Evolutionary conservation across 2,113 vertebrate genomes (phyloP).

Genomic region (Dicentrarchus labrax): DNA sequence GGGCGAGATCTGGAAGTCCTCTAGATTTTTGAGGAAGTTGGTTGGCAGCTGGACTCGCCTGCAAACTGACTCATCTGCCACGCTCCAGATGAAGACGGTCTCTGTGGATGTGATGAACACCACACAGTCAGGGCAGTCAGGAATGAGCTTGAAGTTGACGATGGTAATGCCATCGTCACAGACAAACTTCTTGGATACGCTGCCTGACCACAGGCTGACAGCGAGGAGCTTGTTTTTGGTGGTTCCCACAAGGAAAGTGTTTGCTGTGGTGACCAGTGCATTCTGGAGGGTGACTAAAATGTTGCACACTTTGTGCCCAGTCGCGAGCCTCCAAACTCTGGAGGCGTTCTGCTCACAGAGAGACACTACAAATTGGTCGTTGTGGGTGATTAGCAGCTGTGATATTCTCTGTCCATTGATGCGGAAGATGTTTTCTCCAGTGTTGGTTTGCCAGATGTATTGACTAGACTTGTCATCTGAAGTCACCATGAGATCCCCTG

Average conservation of each 20-base stretch:
- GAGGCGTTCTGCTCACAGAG: constrained; percentile 98
- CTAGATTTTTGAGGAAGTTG: constrained; percentile 94
- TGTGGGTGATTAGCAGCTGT: constrained; percentile 97
- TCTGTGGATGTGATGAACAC: constrained; percentile 97
- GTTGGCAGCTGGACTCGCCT: constrained; percentile 93
- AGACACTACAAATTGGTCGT: constrained; percentile 98
- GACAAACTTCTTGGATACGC: constrained; percentile 97
- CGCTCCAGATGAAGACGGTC: constrained; percentile 96
- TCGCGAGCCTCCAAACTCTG: constrained; percentile 95
- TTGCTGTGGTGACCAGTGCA: constrained; percentile 97
- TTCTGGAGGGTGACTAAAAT: constrained; percentile 97
- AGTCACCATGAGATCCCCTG: constrained; percentile 96
- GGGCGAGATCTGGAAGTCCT: constrained; percentile 98
- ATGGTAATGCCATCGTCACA: constrained; percentile 96
- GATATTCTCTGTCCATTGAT: constrained; percentile 97
- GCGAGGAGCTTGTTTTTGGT: constrained; percentile 97
- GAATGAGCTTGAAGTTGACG: constrained; percentile 95
- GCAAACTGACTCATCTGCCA: constrained; percentile 96
- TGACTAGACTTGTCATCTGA: constrained; percentile 97
- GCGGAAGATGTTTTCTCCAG: constrained; percentile 96
- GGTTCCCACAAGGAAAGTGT: constrained; percentile 96
- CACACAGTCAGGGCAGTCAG: constrained; percentile 95
- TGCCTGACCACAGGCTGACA: constrained; percentile 98
- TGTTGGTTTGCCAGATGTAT: constrained; percentile 96
- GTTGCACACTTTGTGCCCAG: constrained; percentile 98